Evolutionary conservation across 1,140 invertebrate species (phyloP).

Genomic region (Bombus ignitus): DNA sequence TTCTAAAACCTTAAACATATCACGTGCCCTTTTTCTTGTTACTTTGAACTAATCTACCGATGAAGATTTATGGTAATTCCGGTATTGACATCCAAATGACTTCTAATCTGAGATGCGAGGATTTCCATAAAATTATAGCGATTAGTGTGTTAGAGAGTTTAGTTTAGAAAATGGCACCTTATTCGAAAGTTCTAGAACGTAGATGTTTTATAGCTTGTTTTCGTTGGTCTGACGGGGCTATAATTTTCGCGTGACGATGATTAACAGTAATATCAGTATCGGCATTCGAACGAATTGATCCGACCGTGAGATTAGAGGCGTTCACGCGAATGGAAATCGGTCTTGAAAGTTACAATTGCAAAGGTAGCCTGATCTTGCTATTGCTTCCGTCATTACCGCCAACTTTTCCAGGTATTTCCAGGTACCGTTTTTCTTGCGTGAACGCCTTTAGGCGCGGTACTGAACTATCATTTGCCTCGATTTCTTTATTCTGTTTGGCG

Average conservation of each 20-base stretch:
- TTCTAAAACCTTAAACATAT: no score
- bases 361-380: neutral
- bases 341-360: conserved; percentile 29
- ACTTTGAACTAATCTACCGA: no score
- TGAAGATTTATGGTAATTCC: no score
- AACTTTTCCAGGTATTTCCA: conserved; percentile 15
- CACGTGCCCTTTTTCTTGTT: no score
- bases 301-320: neutral
- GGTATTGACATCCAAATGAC: no score
- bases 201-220: neutral
- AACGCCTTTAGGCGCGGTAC: neutral
- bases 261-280: conserved; percentile 7
- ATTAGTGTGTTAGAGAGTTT: neutral
- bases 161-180: neutral
- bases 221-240: neutral
- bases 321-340: conserved; percentile 7
- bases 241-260: conserved; percentile 5
- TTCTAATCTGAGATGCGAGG: no score
- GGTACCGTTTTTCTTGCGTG: conserved; percentile 3
- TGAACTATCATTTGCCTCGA: conserved; percentile 3
- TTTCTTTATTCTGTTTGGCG: neutral
- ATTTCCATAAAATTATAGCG: no score
- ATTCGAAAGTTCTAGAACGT: neutral
- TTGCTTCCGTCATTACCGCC: neutral
- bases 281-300: neutral